Evolutionary conservation across 1,140 invertebrate genomes (phyloP).

Genomic region (Drosophila repleta): DNA sequence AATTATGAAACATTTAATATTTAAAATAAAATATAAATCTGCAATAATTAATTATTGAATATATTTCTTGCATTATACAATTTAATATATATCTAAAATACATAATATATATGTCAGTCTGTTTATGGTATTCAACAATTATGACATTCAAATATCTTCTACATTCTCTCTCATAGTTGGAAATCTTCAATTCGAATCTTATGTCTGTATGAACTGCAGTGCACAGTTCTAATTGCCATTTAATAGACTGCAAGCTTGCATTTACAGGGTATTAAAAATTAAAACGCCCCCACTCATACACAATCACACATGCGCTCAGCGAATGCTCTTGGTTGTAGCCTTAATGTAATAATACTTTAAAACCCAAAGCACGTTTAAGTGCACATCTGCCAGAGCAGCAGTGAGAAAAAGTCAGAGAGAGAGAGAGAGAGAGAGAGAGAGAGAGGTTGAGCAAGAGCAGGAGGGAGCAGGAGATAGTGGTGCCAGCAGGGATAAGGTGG

Average conservation of each 20-base stretch:
- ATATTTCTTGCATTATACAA: too few relatives aligned
- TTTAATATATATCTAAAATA: background rate
- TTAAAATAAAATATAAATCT: too few relatives aligned
- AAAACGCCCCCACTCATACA: conserved; percentile 11
- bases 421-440: background rate
- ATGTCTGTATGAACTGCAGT: background rate
- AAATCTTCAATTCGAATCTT: background rate
- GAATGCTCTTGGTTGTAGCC: conserved; percentile 53
- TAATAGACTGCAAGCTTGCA: background rate
- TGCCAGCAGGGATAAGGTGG: background rate
- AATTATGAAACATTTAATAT: too few relatives aligned
- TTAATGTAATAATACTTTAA: conserved; percentile 71
- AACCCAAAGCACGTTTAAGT: conserved; percentile 75
- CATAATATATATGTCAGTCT: too few relatives aligned
- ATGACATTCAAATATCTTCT: too few relatives aligned
- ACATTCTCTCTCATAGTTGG: too few relatives aligned
- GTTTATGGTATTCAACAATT: background rate
- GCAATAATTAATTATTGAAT: too few relatives aligned
- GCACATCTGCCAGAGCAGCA: conserved; percentile 45
- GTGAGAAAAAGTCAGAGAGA: background rate
- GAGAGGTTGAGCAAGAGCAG: background rate
- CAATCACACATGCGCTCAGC: conserved; percentile 3
- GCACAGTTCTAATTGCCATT: background rate
- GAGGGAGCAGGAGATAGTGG: background rate
- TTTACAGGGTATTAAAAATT: conserved; percentile 42